A percentile compares a stretch with the other conserved stretches of the same genome.
Evolutionary conservation across 1,140 invertebrate species (phyloP).

Genomic region (Ooceraea biroi): DNA sequence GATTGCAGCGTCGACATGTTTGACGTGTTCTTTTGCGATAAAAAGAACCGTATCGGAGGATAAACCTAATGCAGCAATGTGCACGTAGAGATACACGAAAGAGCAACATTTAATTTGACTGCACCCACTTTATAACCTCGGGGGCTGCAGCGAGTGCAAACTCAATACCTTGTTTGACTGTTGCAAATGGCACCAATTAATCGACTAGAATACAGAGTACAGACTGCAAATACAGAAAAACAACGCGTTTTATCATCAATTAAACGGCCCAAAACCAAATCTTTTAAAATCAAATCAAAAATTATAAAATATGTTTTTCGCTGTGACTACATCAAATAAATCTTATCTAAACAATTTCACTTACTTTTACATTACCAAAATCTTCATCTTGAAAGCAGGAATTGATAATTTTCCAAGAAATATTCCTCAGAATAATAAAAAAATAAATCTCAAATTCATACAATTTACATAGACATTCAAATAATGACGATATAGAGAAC

Average conservation of each 20-base stretch:
- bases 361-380: not conserved
- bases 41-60: not conserved
- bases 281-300: too few relatives aligned
- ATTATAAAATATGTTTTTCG: not conserved
- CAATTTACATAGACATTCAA: not conserved
- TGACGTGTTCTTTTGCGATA: not conserved
- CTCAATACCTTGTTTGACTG: slow-evolving; percentile 14
- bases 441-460: not conserved
- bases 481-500: not conserved
- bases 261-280: not conserved
- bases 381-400: not conserved
- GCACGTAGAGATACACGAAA: not conserved
- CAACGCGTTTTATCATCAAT: not conserved
- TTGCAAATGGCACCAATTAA: slow-evolving; percentile 10
- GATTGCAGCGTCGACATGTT: not conserved
- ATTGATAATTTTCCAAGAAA: not conserved
- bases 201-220: slow-evolving; percentile 7
- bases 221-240: not conserved
- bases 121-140: slow-evolving; percentile 11
- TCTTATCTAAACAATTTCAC: not conserved
- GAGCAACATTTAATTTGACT: slow-evolving; percentile 42
- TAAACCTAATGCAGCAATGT: not conserved
- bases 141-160: slow-evolving; percentile 16
- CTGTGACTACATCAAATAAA: not conserved
- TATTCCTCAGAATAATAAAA: not conserved